Percentiles rank a stretch among this genome's conserved stretches.
These are phyloP conservation scores for Harpalus rubripes DNA, from an alignment of 2,888 invertebrate genomes.

Conservation along the genomic window DNA sequence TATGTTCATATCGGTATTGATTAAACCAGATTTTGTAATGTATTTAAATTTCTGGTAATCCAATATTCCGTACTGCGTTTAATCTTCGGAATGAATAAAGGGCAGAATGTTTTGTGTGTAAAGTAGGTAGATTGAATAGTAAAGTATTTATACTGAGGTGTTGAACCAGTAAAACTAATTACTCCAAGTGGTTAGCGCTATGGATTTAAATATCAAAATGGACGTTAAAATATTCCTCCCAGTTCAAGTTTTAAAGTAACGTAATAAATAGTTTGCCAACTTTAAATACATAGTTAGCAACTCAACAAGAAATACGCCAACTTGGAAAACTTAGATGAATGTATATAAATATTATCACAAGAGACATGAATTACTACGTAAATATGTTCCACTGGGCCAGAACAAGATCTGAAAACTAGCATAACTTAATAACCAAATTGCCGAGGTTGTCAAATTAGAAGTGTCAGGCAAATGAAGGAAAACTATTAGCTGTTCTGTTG, in stretches of 20 bases:
- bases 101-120: neutral
- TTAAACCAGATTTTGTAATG: neutral
- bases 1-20: neutral
- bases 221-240: constrained; percentile 39
- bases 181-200: constrained; percentile 9
- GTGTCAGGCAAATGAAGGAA: neutral
- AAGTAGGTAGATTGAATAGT: neutral
- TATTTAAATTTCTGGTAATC: neutral
- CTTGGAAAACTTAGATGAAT: constrained; percentile 50
- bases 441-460: neutral
- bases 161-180: neutral
- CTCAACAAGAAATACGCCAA: constrained; percentile 19
- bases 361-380: constrained; percentile 42
- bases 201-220: constrained; percentile 36
- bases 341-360: constrained; percentile 52
- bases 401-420: constrained; percentile 12
- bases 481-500: constrained; percentile 23
- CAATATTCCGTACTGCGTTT: neutral
- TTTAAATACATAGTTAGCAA: constrained; percentile 44
- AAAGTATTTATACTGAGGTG: neutral
- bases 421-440: constrained; percentile 34
- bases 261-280: constrained; percentile 45
- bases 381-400: constrained; percentile 17
- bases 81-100: neutral
- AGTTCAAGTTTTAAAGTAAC: constrained; percentile 32